Evolutionary conservation across 2,797 vertebrate genomes (phyloP).

Genomic region (Myotis daubentonii): DNA sequence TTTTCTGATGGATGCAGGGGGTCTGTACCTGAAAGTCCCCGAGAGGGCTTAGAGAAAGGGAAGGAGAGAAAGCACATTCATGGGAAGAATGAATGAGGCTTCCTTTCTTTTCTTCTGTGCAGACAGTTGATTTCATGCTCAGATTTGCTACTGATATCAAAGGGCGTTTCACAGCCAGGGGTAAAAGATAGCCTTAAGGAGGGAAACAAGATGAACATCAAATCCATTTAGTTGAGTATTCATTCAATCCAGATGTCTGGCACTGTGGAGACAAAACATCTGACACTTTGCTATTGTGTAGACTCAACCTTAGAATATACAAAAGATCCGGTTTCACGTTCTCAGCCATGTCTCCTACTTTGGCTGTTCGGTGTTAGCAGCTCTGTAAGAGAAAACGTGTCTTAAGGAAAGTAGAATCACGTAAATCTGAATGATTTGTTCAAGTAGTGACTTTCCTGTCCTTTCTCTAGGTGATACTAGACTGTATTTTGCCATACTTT

Average conservation of each 20-base stretch:
- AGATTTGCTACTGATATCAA: slow-evolving; percentile 70
- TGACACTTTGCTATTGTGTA: slow-evolving; percentile 61
- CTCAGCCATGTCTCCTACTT: not conserved
- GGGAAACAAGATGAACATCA: slow-evolving; percentile 58
- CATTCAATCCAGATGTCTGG: slow-evolving; percentile 80
- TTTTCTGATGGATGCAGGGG: not conserved
- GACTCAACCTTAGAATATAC: slow-evolving; percentile 67
- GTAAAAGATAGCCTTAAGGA: slow-evolving; percentile 34
- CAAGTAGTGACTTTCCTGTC: not conserved
- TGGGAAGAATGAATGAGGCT: not conserved
- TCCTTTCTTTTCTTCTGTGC: not conserved
- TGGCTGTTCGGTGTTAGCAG: slow-evolving; percentile 31
- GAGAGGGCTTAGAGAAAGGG: not conserved
- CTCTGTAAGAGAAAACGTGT: slow-evolving; percentile 42
- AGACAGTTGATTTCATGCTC: slow-evolving; percentile 47
- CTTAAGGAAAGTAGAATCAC: slow-evolving; percentile 1
- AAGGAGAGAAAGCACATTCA: not conserved
- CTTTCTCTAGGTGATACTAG: not conserved
- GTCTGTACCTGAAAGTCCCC: not conserved
- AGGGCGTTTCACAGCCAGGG: slow-evolving; percentile 67
- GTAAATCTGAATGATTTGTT: not conserved
- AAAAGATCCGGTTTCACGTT: slow-evolving; percentile 72
- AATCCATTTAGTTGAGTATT: slow-evolving; percentile 48
- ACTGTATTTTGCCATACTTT: not conserved
- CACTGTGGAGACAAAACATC: slow-evolving; percentile 76